A percentile compares a stretch with the other conserved stretches of the same genome.
Conservation (phyloP, 2,888 invertebrate species). For the Hesperia comma region DNA sequence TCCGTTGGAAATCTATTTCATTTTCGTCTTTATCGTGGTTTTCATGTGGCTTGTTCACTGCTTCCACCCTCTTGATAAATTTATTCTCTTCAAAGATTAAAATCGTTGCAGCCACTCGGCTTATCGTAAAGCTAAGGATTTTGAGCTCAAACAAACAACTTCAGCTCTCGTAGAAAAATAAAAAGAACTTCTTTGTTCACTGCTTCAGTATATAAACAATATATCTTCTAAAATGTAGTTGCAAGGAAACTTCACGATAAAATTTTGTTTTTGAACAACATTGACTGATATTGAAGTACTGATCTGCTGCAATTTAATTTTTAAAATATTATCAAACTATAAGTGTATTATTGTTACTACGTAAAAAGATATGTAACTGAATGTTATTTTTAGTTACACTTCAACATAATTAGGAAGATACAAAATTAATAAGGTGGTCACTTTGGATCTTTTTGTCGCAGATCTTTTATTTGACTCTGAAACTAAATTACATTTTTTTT, state of each 20-base stretch:
- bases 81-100: constrained; percentile 43
- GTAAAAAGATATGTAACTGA: no score
- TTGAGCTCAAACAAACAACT: constrained; percentile 32
- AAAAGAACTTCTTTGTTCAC: constrained; percentile 32
- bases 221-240: constrained; percentile 14
- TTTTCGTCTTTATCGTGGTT: constrained; percentile 27
- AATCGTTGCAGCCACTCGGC: constrained; percentile 37
- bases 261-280: constrained; percentile 10
- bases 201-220: constrained; percentile 27
- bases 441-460: no score
- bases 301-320: no score
- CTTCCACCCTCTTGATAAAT: constrained; percentile 39
- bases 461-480: no score
- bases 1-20: constrained; percentile 7
- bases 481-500: no score
- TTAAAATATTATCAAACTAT: no score
- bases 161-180: constrained; percentile 32
- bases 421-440: no score
- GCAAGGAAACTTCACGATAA: neutral
- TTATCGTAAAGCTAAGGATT: constrained; percentile 35
- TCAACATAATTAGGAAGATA: no score
- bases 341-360: no score
- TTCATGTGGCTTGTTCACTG: constrained; percentile 26
- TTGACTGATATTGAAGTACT: no score
- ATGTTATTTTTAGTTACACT: no score